Percentiles rank a stretch among this genome's conserved stretches.
These are phyloP conservation scores for Noctua pronuba DNA, from an alignment of 2,888 invertebrate genomes.

Conservation along the genomic window DNA sequence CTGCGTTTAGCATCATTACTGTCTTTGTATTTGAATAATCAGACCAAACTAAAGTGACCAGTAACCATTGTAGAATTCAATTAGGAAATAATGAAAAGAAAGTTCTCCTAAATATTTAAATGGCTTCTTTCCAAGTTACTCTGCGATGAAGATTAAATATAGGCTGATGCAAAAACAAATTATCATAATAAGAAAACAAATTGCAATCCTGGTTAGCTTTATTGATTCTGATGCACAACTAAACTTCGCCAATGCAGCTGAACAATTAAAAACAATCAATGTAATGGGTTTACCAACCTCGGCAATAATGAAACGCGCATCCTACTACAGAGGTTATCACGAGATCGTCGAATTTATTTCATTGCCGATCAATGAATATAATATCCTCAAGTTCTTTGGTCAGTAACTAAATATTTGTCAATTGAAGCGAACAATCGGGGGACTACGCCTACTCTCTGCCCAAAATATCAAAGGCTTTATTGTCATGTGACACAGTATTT, in stretches of 20 bases:
- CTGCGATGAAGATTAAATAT: background rate
- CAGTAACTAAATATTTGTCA: constrained; percentile 26
- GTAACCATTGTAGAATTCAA: background rate
- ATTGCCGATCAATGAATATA: constrained; percentile 19
- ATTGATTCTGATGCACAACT: constrained; percentile 26
- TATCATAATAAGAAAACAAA: background rate
- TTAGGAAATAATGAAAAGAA: background rate
- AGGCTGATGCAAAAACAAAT: background rate
- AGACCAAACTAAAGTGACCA: background rate
- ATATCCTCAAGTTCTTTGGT: background rate
- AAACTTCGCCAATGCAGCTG: constrained; percentile 36
- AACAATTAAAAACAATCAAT: constrained; percentile 39
- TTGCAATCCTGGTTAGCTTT: background rate
- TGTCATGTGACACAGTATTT: background rate
- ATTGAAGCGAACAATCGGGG: constrained; percentile 13
- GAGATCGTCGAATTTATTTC: constrained; percentile 10
- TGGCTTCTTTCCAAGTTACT: background rate
- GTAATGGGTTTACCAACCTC: constrained; percentile 34
- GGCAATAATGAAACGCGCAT: constrained; percentile 19
- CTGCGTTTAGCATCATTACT: background rate
- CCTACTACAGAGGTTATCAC: constrained; percentile 4
- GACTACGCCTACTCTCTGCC: constrained; percentile 10
- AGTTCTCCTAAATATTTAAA: background rate
- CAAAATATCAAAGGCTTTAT: constrained; percentile 14
- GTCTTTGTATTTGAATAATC: background rate